Base-by-base conservation (phyloP, 1,140 invertebrate species). In the Monomorium pharaonis region DNA sequence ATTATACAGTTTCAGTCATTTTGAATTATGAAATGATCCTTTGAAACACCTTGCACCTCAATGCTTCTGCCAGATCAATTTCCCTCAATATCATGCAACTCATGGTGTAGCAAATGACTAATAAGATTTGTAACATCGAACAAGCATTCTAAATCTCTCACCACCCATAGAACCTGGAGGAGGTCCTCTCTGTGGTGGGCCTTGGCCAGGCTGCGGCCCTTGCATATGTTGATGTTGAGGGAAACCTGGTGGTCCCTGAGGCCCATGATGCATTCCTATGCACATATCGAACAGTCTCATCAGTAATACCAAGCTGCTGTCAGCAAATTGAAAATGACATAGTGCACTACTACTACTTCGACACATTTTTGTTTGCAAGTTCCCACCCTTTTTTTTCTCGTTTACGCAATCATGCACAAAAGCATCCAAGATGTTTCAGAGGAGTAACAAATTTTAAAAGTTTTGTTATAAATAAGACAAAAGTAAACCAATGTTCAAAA, bases 171-270 rank as follows among this genome's bases (percentile, higher is more conserved):
- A 94, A 91, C 94, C 96, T 91, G 96, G 96, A 87, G 97, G 97
- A 87, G 97, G 97, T 92, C 97, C 97, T 91, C 96, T 96, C 87
- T 96, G 96, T 83, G 96, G 96, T 77, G 95, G 96, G 76, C 95
- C 96, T 92, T 94, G 95, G 85, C 95, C 95, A 90, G 95, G 95
- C 86, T 96, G 96, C 62, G 95, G 95, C 63, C 97, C 97, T 95
- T 97, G 97, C 96, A 97, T 97, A 92, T 97, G 96, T 62, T 97
- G 96, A 89, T 96, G 96, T 67, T 96, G 96, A 92, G 97, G 95
- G 94, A 94, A 96, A 90, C 94, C 94, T 72, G 95, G 94, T 86
- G 94, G 94, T 92, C 94, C 95, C 93, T 94, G 94, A 92, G 92
- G 94, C 91, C 94, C 94, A 87, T 95, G 95, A 93, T 94, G 94